These are phyloP conservation scores for Allobates femoralis DNA, from an alignment of 2,797 vertebrate genomes.

Conservation along the genomic window DNA sequence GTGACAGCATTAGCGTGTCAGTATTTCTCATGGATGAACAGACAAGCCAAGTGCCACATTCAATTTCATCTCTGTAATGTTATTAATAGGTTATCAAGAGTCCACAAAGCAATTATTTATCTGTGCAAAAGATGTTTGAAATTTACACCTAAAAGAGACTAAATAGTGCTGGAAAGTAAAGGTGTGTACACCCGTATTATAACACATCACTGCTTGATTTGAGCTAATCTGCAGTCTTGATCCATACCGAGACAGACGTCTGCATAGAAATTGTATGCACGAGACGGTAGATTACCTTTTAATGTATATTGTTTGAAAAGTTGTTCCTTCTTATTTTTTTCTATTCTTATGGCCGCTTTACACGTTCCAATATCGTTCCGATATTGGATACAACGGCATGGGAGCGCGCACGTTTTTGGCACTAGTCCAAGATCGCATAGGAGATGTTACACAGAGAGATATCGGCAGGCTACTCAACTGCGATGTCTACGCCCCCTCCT, in stretches of 20 bases:
- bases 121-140: not conserved
- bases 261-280: not conserved
- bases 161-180: not conserved
- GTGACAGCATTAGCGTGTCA: not conserved
- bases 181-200: too few relatives aligned
- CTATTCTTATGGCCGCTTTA: too few relatives aligned
- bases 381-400: too few relatives aligned
- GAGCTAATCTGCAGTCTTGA: not conserved
- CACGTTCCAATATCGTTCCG: too few relatives aligned
- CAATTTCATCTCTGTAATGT: not conserved
- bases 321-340: too few relatives aligned
- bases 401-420: too few relatives aligned
- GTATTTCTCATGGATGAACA: not conserved
- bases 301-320: too few relatives aligned
- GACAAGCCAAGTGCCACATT: not conserved
- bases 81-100: not conserved
- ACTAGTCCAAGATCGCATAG: too few relatives aligned
- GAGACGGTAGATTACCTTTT: not conserved
- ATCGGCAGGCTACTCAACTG: too few relatives aligned
- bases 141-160: not conserved
- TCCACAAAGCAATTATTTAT: not conserved
- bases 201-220: not conserved
- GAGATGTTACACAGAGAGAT: too few relatives aligned
- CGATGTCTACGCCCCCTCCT: too few relatives aligned
- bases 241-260: not conserved